phyloP scores from a whole-genome alignment of 2,888 invertebrate genomes.

The Athalia cordata region DNA sequence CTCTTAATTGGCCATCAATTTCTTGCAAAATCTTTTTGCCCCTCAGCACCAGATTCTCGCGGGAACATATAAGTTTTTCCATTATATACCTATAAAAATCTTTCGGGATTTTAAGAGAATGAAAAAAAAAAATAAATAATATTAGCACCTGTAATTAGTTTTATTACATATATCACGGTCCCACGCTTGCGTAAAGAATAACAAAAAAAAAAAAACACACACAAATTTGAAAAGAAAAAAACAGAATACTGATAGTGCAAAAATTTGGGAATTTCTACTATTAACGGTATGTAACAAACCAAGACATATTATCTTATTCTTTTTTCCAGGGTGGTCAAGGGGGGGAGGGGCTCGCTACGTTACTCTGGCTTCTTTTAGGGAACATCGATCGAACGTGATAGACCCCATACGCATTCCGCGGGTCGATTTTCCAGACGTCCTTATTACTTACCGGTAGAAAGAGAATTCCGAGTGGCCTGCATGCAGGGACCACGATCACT shows the following conservation, averaged over 20 bases:
- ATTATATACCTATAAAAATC: too few species aligned
- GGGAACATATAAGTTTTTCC: too few species aligned
- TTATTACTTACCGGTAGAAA: conserved; percentile 7
- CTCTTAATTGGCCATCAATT: conserved; percentile 12
- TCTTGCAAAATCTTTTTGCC: too few species aligned
- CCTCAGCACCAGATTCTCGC: too few species aligned
- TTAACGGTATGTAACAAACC: too few species aligned
- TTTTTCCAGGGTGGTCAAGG: too few species aligned
- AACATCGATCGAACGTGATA: neutral
- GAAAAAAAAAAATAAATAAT: too few species aligned
- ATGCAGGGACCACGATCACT: conserved; percentile 36
- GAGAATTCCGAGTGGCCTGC: neutral
- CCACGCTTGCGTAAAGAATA: neutral
- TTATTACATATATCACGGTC: neutral
- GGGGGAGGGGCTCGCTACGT: too few species aligned
- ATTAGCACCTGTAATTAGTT: neutral
- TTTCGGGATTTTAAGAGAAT: too few species aligned
- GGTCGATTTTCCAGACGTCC: neutral
- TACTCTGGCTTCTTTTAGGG: neutral
- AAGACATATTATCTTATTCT: too few species aligned
- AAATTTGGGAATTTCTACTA: too few species aligned
- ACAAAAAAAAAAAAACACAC: neutral
- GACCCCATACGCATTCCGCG: neutral
- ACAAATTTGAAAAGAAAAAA: neutral
- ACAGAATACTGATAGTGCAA: too few species aligned